Evolutionary conservation across 1,140 invertebrate genomes (phyloP).

Genomic region (Eumeta japonica): DNA sequence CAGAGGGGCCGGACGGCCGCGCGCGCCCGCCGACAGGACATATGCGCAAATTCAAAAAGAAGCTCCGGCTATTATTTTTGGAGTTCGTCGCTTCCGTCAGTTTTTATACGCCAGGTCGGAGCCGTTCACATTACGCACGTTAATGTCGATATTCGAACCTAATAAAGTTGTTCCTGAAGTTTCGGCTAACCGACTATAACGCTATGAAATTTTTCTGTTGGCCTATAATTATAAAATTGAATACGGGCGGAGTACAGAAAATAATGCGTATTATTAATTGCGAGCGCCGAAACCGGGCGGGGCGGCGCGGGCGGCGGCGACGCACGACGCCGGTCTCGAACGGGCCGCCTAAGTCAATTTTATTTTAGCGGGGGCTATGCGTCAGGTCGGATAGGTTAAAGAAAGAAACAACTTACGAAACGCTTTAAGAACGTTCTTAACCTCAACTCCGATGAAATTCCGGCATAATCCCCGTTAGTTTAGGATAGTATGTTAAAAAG

Average conservation of each 20-base stretch:
- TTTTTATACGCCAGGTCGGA: conserved; percentile 15
- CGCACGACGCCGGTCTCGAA: not conserved
- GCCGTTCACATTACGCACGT: conserved; percentile 12
- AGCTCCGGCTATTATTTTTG: conserved; percentile 17
- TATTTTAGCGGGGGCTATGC: not conserved
- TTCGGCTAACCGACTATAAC: conserved; percentile 13
- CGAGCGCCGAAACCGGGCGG: not conserved
- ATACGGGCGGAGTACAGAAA: conserved; percentile 14
- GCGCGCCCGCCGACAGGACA: conserved; percentile 14
- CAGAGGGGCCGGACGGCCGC: conserved; percentile 23
- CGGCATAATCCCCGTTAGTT: no score
- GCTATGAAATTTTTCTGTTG: conserved; percentile 14
- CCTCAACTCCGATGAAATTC: no score
- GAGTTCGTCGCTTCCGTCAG: conserved; percentile 14
- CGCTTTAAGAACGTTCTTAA: no score
- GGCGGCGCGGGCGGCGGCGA: not conserved
- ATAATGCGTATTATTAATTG: conserved; percentile 13
- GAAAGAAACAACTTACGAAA: not conserved
- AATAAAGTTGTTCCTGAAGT: conserved; percentile 15
- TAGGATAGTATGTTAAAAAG: not conserved
- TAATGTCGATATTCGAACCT: conserved; percentile 15
- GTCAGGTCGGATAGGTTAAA: not conserved
- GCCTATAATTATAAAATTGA: conserved; percentile 17
- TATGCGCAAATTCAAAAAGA: conserved; percentile 15
- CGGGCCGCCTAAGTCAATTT: conserved; percentile 6